Conservation (phyloP, 2,113 vertebrate genomes). For the Helogale parvula region DNA sequence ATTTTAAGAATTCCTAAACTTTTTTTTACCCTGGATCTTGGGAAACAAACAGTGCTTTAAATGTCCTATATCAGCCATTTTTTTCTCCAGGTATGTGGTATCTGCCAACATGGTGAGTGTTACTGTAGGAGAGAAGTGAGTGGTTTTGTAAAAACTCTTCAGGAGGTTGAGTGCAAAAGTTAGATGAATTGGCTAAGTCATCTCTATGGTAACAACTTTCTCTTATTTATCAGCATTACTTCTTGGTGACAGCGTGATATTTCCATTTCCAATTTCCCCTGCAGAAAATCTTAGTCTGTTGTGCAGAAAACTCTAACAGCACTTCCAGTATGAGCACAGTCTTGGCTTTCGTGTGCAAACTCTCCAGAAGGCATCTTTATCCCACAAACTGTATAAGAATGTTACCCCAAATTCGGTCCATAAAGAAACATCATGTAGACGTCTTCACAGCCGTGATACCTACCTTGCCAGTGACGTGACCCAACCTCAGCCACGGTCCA, state of each 20-base stretch:
- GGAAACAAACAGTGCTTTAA: slow-evolving; percentile 97
- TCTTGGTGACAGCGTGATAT: slow-evolving; percentile 96
- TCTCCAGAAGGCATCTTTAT: slow-evolving; percentile 98
- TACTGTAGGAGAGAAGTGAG: slow-evolving; percentile 93
- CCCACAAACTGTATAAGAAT: slow-evolving; percentile 84
- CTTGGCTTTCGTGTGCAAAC: slow-evolving; percentile 95
- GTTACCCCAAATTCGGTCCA: background rate
- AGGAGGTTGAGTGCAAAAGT: slow-evolving; percentile 96
- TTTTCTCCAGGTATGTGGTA: slow-evolving; percentile 95
- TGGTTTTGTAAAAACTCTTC: slow-evolving; percentile 97
- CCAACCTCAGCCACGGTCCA: background rate
- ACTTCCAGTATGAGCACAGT: slow-evolving; percentile 95
- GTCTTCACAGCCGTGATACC: background rate
- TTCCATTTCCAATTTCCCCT: slow-evolving; percentile 95
- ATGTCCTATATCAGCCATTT: slow-evolving; percentile 98
- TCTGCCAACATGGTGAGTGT: slow-evolving; percentile 97
- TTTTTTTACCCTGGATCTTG: slow-evolving; percentile 85
- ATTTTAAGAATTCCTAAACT: no score
- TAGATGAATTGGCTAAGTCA: slow-evolving; percentile 95
- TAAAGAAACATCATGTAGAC: background rate
- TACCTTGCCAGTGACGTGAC: background rate
- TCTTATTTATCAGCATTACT: slow-evolving; percentile 94
- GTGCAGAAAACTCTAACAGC: slow-evolving; percentile 96
- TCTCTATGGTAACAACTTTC: slow-evolving; percentile 95
- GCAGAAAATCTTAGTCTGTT: slow-evolving; percentile 98